Percentiles rank a stretch among this genome's conserved stretches.
These are phyloP conservation scores for Phortica okadai DNA, from an alignment of 2,888 invertebrate genomes.

Conservation along the genomic window DNA sequence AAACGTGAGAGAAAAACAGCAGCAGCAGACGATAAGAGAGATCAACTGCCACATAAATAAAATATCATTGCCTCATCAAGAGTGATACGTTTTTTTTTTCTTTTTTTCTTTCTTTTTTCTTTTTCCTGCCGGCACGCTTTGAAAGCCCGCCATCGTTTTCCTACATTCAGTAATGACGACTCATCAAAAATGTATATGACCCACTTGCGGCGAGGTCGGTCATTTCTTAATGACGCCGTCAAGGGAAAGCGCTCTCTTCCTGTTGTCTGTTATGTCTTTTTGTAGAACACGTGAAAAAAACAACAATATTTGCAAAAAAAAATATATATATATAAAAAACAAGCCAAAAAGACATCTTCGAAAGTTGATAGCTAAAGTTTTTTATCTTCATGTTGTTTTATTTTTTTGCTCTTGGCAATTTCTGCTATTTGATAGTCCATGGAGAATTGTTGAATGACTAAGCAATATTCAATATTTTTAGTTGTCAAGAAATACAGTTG, in stretches of 20 bases:
- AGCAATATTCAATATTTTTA: background rate
- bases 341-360: slow-evolving; percentile 44
- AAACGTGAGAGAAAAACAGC: slow-evolving; percentile 37
- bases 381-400: slow-evolving; percentile 43
- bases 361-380: slow-evolving; percentile 49
- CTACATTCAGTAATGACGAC: slow-evolving; percentile 67
- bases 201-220: slow-evolving; percentile 58
- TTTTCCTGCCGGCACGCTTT: background rate
- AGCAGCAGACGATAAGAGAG: slow-evolving; percentile 39
- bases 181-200: slow-evolving; percentile 74
- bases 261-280: background rate
- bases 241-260: background rate
- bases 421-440: slow-evolving; percentile 57
- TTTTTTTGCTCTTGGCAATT: slow-evolving; percentile 53
- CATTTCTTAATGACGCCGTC: slow-evolving; percentile 21
- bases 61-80: slow-evolving; percentile 44
- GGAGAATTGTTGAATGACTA: slow-evolving; percentile 33
- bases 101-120: slow-evolving; percentile 25
- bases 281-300: slow-evolving; percentile 37
- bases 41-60: slow-evolving; percentile 65
- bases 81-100: slow-evolving; percentile 32
- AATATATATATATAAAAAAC: slow-evolving; percentile 39
- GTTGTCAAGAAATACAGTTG: no score
- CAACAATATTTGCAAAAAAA: slow-evolving; percentile 42
- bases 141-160: background rate